A percentile compares a stretch with the other conserved stretches of the same genome.
Evolutionary conservation across 2,888 invertebrate genomes (phyloP).

Genomic region (Hirtodrosophila histrioides): DNA sequence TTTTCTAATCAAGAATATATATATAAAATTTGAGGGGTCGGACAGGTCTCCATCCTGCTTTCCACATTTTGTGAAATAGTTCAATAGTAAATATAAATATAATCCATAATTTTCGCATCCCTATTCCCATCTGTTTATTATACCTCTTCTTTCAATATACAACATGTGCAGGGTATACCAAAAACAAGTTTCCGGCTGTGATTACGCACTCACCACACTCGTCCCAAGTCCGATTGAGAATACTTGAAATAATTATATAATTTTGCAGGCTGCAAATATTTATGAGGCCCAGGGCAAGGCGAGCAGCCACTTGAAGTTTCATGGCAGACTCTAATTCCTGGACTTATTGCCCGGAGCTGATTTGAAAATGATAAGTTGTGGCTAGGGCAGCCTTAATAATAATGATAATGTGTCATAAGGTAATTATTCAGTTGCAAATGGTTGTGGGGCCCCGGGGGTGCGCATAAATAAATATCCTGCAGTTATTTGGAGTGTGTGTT

Average conservation of each 20-base stretch:
- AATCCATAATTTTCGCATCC: too few species aligned
- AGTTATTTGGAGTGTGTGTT: slow-evolving; percentile 77
- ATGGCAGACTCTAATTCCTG: slow-evolving; percentile 63
- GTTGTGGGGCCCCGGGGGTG: slow-evolving; percentile 28
- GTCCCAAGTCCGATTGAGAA: slow-evolving; percentile 48
- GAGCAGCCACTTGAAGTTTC: slow-evolving; percentile 21
- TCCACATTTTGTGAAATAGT: too few species aligned
- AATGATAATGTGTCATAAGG: slow-evolving; percentile 81
- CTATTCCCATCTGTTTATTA: too few species aligned
- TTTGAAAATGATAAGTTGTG: slow-evolving; percentile 69
- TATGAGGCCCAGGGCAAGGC: slow-evolving; percentile 53
- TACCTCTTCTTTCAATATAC: too few species aligned
- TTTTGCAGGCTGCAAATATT: slow-evolving; percentile 69
- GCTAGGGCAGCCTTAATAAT: slow-evolving; percentile 60
- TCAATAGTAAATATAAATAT: too few species aligned
- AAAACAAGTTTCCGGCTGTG: slow-evolving; percentile 48
- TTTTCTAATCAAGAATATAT: too few species aligned
- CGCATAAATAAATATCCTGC: slow-evolving; percentile 76
- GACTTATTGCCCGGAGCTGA: slow-evolving; percentile 46
- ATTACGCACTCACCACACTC: slow-evolving; percentile 59
- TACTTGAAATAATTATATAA: slow-evolving; percentile 78
- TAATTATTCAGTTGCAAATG: slow-evolving; percentile 78
- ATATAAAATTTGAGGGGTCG: too few species aligned
- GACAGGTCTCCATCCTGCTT: too few species aligned
- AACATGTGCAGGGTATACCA: slow-evolving; percentile 1